Evolutionary conservation across 1,140 invertebrate species (phyloP).

Genomic region (Lasioglossum albipes): DNA sequence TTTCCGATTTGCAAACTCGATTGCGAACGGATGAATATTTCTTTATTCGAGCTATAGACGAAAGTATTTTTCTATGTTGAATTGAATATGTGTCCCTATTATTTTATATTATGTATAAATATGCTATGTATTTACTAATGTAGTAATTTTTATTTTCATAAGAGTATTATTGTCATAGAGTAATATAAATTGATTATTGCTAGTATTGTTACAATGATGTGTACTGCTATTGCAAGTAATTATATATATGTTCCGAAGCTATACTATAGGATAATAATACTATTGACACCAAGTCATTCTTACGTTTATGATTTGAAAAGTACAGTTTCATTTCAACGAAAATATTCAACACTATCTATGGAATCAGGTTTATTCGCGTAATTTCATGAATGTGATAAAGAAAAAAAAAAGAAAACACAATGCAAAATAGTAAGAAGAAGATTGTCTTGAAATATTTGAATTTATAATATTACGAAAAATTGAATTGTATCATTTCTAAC

Average conservation of each 20-base stretch:
- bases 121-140: constrained; percentile 47
- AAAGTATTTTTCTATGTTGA: constrained; percentile 63
- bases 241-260: constrained; percentile 63
- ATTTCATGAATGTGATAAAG: constrained; percentile 38
- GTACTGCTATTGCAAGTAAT: constrained; percentile 54
- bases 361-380: neutral
- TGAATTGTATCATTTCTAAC: constrained; percentile 14
- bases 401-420: neutral
- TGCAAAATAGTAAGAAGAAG: neutral
- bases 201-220: constrained; percentile 53
- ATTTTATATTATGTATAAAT: constrained; percentile 56
- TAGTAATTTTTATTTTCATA: constrained; percentile 52
- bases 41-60: constrained; percentile 40
- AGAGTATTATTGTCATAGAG: constrained; percentile 49
- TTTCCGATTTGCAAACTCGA: constrained; percentile 44
- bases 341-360: neutral
- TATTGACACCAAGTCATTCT: constrained; percentile 26
- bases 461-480: neutral
- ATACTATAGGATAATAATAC: constrained; percentile 41
- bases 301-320: constrained; percentile 22
- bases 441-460: constrained; percentile 19
- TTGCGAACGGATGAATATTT: constrained; percentile 33
- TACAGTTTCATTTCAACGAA: constrained; percentile 8
- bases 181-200: constrained; percentile 58
- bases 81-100: constrained; percentile 44